phyloP scores from a whole-genome alignment of 1,140 invertebrate genomes.

The Aphelenchoides besseyi region DNA sequence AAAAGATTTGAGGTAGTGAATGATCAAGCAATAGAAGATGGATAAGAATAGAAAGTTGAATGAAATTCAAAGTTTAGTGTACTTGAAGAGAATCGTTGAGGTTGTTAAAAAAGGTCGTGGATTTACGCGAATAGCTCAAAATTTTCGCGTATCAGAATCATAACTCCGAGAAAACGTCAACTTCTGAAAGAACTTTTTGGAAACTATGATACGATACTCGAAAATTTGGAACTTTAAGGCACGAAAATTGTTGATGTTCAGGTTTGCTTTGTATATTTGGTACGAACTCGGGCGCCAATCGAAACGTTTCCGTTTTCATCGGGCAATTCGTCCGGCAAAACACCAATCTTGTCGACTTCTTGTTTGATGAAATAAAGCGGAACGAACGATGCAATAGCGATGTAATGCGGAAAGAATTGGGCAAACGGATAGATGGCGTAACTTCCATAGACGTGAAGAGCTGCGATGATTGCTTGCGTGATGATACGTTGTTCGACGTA shows the following conservation, averaged over 20 bases:
- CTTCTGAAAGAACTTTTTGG: neutral
- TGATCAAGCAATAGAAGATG: neutral
- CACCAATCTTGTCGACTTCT: neutral
- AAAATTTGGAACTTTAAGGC: neutral
- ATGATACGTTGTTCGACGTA: neutral
- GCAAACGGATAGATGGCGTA: slow-evolving; percentile 10
- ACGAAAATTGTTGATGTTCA: neutral
- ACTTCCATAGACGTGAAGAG: neutral
- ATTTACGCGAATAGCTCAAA: neutral
- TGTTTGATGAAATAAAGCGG: neutral
- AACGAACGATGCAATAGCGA: neutral
- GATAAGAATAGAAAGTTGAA: neutral
- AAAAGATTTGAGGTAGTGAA: slow-evolving; percentile 6
- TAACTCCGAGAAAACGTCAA: neutral
- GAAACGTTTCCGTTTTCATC: neutral
- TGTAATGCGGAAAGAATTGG: slow-evolving; percentile 1
- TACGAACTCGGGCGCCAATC: neutral
- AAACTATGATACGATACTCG: neutral
- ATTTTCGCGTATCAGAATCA: neutral
- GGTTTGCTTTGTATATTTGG: neutral
- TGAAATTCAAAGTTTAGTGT: neutral
- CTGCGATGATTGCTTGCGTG: neutral
- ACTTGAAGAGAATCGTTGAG: neutral
- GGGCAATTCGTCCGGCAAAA: neutral
- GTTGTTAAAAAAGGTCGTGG: neutral